A percentile compares a stretch with the other conserved stretches of the same genome.
phyloP scores from a whole-genome alignment of 2,888 invertebrate species.

The Cremastinae sp. region DNA sequence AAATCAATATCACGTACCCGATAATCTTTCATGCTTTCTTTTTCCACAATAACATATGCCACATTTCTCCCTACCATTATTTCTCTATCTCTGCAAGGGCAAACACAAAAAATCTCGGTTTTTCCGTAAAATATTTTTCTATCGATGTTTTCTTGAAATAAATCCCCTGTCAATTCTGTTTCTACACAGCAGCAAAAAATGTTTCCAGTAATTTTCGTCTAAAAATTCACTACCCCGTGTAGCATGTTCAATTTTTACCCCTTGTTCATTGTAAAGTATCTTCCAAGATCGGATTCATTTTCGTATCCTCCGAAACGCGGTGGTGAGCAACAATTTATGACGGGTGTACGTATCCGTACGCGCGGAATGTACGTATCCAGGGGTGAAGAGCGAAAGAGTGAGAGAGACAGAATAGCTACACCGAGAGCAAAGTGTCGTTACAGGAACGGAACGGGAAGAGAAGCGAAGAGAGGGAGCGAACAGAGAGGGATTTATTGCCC shows the following conservation, averaged over 20 bases:
- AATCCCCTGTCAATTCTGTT: too few relatives aligned
- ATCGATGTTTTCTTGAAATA: too few relatives aligned
- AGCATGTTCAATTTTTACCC: background rate
- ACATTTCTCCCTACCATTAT: too few relatives aligned
- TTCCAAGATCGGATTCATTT: conserved; percentile 29
- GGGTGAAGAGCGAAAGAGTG: conserved; percentile 56
- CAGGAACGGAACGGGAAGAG: conserved; percentile 26
- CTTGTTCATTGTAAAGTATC: background rate
- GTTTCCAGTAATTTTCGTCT: too few relatives aligned
- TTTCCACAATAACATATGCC: too few relatives aligned
- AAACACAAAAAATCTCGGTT: too few relatives aligned
- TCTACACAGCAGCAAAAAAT: too few relatives aligned
- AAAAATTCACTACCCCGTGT: too few relatives aligned
- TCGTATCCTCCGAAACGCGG: conserved; percentile 41
- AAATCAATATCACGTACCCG: too few relatives aligned
- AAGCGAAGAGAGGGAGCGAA: conserved; percentile 56
- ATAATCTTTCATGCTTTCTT: too few relatives aligned
- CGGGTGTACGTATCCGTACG: conserved; percentile 45
- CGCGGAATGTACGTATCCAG: conserved; percentile 49
- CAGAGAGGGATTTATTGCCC: conserved; percentile 76
- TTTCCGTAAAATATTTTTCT: too few relatives aligned
- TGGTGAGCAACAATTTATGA: conserved; percentile 72
- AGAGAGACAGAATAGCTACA: conserved; percentile 33
- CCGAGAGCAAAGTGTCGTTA: conserved; percentile 18
- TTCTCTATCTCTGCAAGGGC: too few relatives aligned